A percentile compares a stretch with the other conserved stretches of the same genome.
Conservation (phyloP, 2,113 vertebrate genomes). For the Erythrocercus mccallii region DNA sequence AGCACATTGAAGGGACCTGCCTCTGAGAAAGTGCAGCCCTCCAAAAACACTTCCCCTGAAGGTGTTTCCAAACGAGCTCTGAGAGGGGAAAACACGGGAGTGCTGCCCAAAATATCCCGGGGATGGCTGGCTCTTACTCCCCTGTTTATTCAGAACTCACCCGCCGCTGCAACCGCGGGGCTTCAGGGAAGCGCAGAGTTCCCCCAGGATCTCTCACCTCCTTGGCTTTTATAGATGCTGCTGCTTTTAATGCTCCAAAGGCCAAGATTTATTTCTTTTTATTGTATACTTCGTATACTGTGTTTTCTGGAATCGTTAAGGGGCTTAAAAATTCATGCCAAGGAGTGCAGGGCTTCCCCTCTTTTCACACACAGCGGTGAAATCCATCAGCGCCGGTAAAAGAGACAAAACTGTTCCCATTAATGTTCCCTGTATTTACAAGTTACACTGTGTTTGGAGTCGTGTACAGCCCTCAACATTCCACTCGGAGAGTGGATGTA, state of each 20-base stretch:
- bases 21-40: constrained; percentile 1
- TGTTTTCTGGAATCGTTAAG: neutral
- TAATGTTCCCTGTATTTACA: constrained; percentile 42
- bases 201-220: neutral
- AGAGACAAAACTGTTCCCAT: constrained; percentile 51
- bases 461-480: neutral
- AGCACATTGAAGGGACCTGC: neutral
- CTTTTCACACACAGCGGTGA: neutral
- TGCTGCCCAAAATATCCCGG: neutral
- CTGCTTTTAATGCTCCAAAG: neutral
- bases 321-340: neutral
- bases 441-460: neutral
- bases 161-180: neutral
- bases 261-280: constrained; percentile 28
- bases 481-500: neutral
- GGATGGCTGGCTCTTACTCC: neutral
- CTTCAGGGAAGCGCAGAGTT: neutral
- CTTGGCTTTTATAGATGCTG: neutral
- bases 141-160: neutral
- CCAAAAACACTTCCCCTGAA: neutral
- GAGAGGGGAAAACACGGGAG: neutral
- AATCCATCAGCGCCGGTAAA: neutral
- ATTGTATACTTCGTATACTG: neutral
- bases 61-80: neutral
- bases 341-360: neutral